Conservation (phyloP, 1,140 invertebrate species). For the Oscheius sp. region DNA sequence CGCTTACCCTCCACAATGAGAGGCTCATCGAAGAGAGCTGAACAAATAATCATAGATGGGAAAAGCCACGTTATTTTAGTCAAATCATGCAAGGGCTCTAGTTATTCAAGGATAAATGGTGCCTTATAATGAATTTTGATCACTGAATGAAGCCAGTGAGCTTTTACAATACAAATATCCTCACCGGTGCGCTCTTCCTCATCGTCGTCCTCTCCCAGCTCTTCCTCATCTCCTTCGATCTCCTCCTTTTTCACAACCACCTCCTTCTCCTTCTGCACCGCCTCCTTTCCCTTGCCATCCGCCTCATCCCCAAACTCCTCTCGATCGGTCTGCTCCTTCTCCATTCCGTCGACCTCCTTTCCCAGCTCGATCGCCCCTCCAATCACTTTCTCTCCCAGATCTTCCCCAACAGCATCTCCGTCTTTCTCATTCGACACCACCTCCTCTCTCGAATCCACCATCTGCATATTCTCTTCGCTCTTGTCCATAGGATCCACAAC, state of each 20-base stretch:
- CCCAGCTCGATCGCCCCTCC: not conserved
- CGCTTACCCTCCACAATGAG: conserved; percentile 7
- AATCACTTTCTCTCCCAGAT: not conserved
- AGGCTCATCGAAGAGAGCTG: not conserved
- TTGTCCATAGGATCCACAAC: too few relatives aligned
- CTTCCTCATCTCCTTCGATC: not conserved
- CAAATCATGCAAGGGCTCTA: too few relatives aligned
- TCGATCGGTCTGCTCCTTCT: conserved; percentile 65
- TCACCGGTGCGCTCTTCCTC: not conserved
- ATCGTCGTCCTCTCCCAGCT: not conserved
- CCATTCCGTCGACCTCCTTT: conserved; percentile 71
- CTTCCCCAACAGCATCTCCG: not conserved
- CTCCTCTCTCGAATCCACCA: too few relatives aligned
- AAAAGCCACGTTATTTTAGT: too few relatives aligned
- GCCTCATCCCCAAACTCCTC: not conserved
- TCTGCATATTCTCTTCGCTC: too few relatives aligned
- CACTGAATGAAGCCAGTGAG: too few relatives aligned
- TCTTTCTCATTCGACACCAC: not conserved
- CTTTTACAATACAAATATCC: not conserved
- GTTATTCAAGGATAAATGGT: too few relatives aligned
- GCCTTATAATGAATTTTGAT: too few relatives aligned
- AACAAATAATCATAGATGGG: not conserved
- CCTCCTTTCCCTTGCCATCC: not conserved
- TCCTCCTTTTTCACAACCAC: conserved; percentile 1
- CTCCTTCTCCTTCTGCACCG: not conserved